Base-by-base conservation (phyloP, 2,797 vertebrate genomes). In the Pangasius krempfi region DNA sequence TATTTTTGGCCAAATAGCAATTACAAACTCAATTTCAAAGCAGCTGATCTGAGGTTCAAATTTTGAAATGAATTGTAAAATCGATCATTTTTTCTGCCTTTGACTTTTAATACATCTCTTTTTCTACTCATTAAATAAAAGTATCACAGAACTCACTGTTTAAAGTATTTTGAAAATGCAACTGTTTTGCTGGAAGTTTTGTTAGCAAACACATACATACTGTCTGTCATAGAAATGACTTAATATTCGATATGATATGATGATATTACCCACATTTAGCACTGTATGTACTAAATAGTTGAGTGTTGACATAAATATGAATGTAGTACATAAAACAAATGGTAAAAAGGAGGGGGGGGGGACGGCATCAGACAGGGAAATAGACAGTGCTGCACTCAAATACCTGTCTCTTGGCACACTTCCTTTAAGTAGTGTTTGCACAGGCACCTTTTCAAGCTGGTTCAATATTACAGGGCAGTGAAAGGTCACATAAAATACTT, bases 371-470 rank as follows among this genome's bases (percentile, higher is more conserved):
- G 87, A 37, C 33, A 68, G 89, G 54, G 47, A 86, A 84, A 87
- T 84, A 88, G 83, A 56, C 83, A 86, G 76, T 82, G 58, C 78
- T 52, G 4, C 79, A 84, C 56, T 81, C 70, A 58, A 81, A 89
- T 88, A 83, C 91, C 89, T 89, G 82, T 50, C 72, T 70, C 56
- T 87, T 73, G 62, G 84, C 78, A 56, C 30, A 37, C 44, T 88
- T 86, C 86, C 81, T 37, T 76, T 70, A 89, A 88, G 72, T 44
- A 40, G 50, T 58, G 80, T 91, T 88, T 88, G 78, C 88, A 84
- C 72, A 89, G 14, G 86, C 50, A 84, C 72, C 40, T 84, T 87
- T 88, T 54, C 80, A 83, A 90, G 56, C 73, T 79, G 80, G 87
- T 87, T 87, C 83, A 82, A 90, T 86, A 83, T 52, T 33, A 5